A percentile compares a stretch with the other conserved stretches of the same genome.
Evolutionary conservation across 1,140 invertebrate species (phyloP).

Genomic region (Charaxes varanes): DNA sequence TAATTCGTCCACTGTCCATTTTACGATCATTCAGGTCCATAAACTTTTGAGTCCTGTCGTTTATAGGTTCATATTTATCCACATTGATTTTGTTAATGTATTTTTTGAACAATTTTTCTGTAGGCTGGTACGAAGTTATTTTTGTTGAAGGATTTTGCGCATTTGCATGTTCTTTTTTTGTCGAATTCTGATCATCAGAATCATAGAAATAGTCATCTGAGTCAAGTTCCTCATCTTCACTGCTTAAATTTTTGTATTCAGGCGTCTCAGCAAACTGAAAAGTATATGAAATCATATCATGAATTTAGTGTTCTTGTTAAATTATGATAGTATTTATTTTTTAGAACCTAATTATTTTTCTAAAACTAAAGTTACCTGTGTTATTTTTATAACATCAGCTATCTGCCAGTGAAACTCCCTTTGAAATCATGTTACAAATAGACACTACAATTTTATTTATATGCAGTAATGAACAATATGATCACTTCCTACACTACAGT

Average conservation of each 20-base stretch:
- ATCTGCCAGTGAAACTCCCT: no score
- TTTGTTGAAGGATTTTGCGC: constrained; percentile 79
- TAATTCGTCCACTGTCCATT: constrained; percentile 79
- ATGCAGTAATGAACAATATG: no score
- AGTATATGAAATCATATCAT: no score
- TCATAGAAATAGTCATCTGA: constrained; percentile 64
- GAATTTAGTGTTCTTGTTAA: no score
- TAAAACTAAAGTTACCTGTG: no score
- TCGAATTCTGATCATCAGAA: constrained; percentile 49
- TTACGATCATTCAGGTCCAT: constrained; percentile 81
- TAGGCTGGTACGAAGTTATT: constrained; percentile 84
- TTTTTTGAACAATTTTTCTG: constrained; percentile 86
- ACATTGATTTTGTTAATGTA: constrained; percentile 90
- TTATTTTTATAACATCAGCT: no score
- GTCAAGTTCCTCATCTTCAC: constrained; percentile 47
- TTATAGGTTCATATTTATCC: constrained; percentile 85
- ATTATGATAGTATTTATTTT: no score
- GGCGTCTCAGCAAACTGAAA: constrained; percentile 57
- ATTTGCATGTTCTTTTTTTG: constrained; percentile 45
- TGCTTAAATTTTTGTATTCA: constrained; percentile 33
- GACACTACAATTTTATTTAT: no score
- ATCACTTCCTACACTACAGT: no score
- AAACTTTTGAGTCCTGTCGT: constrained; percentile 79
- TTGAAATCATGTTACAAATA: no score
- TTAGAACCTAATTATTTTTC: no score